A percentile compares a stretch with the other conserved stretches of the same genome.
These are phyloP conservation scores for Invenusta paracnida DNA, from an alignment of 2,888 invertebrate genomes.

Conservation along the genomic window DNA sequence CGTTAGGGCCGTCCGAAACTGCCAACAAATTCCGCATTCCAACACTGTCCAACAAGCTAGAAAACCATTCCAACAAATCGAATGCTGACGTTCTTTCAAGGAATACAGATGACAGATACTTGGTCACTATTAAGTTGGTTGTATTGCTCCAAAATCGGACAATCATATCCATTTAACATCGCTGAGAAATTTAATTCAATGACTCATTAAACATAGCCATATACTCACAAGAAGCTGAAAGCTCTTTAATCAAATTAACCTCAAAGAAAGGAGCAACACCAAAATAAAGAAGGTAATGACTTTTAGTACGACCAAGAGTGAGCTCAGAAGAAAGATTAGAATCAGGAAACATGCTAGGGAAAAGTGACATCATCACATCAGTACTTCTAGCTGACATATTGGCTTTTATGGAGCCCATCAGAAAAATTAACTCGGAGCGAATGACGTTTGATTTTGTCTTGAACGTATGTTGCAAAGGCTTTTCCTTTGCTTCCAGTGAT, in stretches of 20 bases:
- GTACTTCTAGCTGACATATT: slow-evolving; percentile 1
- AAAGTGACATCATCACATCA: neutral
- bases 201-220: slow-evolving; percentile 5
- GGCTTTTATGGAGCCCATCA: neutral
- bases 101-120: neutral
- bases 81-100: neutral
- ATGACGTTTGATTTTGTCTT: too few species aligned
- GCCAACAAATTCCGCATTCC: neutral
- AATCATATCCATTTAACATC: neutral
- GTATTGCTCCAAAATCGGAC: neutral
- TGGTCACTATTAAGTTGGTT: neutral
- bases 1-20: slow-evolving; percentile 21
- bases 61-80: neutral
- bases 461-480: too few species aligned
- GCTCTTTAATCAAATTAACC: neutral
- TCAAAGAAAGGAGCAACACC: neutral
- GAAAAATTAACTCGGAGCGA: slow-evolving; percentile 4
- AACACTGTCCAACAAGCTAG: neutral
- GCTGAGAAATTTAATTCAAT: neutral
- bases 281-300: slow-evolving; percentile 4
- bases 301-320: neutral
- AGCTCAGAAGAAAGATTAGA: neutral
- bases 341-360: neutral
- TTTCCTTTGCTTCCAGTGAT: too few species aligned
- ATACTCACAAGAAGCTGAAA: neutral